Percentiles rank a stretch among this genome's conserved stretches.
Conservation (phyloP, 2,113 vertebrate species). For the Neolamprologus tretocephalus region DNA sequence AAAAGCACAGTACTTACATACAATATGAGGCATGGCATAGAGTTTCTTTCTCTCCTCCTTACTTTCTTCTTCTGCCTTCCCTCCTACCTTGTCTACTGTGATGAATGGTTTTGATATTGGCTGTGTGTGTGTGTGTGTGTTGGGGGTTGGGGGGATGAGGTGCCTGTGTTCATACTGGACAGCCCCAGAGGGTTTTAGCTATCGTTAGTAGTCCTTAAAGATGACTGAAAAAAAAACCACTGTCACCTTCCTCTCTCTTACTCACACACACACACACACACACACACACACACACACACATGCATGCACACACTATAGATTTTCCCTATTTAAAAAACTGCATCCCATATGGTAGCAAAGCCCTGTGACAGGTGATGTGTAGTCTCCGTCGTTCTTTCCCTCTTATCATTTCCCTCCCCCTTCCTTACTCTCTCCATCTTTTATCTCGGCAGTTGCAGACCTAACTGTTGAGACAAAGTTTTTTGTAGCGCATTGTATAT, state of each 20-base stretch:
- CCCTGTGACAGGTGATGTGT: constrained; percentile 43
- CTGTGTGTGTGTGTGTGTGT: neutral
- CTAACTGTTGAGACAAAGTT: neutral
- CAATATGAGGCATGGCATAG: neutral
- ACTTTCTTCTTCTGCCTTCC: neutral
- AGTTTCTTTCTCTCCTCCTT: constrained; percentile 7
- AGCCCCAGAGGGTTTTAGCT: constrained; percentile 54
- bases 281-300: neutral
- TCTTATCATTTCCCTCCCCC: neutral
- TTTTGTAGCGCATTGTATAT: neutral
- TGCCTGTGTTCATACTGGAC: constrained; percentile 46
- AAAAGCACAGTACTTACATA: neutral
- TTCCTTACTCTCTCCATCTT: neutral
- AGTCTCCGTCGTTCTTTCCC: neutral
- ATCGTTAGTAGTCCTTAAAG: constrained; percentile 67
- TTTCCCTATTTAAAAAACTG: constrained; percentile 37
- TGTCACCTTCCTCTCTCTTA: constrained; percentile 37
- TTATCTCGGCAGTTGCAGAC: constrained; percentile 7
- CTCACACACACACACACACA: neutral
- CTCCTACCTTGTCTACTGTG: constrained; percentile 39
- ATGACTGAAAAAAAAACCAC: constrained; percentile 52
- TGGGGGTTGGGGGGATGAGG: constrained; percentile 34
- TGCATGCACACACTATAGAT: constrained; percentile 1
- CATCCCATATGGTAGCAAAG: constrained; percentile 27
- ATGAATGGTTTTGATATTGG: constrained; percentile 62